Percentiles rank a stretch among this genome's conserved stretches.
Evolutionary conservation across 2,113 vertebrate genomes (phyloP).

Genomic region (Chaenogobius annularis): DNA sequence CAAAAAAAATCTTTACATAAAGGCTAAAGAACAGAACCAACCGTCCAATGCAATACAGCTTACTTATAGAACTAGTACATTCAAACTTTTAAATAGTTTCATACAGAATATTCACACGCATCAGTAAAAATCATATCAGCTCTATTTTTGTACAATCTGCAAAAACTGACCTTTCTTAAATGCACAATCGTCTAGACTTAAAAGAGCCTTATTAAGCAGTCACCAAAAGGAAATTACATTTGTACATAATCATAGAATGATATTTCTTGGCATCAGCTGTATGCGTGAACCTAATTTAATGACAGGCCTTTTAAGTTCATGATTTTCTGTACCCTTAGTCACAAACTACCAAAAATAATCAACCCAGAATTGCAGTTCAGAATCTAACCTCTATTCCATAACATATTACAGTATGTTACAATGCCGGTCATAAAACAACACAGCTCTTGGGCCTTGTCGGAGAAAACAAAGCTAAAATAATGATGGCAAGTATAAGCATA

Average conservation of each 20-base stretch:
- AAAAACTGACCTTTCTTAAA: slow-evolving; percentile 47
- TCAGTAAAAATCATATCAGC: slow-evolving; percentile 73
- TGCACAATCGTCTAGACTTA: slow-evolving; percentile 52
- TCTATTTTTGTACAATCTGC: slow-evolving; percentile 73
- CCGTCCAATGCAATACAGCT: slow-evolving; percentile 54
- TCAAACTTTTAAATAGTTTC: slow-evolving; percentile 74
- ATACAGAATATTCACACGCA: slow-evolving; percentile 64
- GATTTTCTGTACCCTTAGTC: slow-evolving; percentile 26
- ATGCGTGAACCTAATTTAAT: slow-evolving; percentile 16
- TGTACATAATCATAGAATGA: slow-evolving; percentile 30
- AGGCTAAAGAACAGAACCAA: slow-evolving; percentile 55
- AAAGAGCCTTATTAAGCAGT: slow-evolving; percentile 44
- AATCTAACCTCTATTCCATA: slow-evolving; percentile 23
- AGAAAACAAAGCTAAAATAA: slow-evolving; percentile 21
- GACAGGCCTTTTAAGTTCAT: slow-evolving; percentile 18
- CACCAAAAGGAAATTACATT: slow-evolving; percentile 30
- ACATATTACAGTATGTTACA: slow-evolving; percentile 29
- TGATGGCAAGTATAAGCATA: slow-evolving; percentile 38
- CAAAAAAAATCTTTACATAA: slow-evolving; percentile 58
- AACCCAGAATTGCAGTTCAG: slow-evolving; percentile 14
- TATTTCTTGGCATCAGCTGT: slow-evolving; percentile 22
- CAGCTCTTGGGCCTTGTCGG: slow-evolving; percentile 37
- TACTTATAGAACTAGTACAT: slow-evolving; percentile 72
- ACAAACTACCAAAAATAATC: slow-evolving; percentile 24
- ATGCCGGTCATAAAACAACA: slow-evolving; percentile 27